phyloP scores from a whole-genome alignment of 2,113 vertebrate genomes.

The Eubucco bourcierii region DNA sequence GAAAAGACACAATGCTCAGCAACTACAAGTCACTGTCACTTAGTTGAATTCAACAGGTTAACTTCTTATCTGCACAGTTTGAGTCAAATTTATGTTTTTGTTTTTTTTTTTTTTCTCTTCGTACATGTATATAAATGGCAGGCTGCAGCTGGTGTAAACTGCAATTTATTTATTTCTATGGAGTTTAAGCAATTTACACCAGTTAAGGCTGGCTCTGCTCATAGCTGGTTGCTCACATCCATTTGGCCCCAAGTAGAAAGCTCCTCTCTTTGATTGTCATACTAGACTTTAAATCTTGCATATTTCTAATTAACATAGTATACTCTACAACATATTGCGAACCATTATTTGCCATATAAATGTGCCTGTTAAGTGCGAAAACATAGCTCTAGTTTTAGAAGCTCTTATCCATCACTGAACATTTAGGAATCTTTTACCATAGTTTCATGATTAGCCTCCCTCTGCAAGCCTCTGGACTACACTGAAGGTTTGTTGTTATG shows the following conservation, averaged over 20 bases:
- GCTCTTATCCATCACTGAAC: not conserved
- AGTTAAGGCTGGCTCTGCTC: not conserved
- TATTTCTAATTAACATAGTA: not conserved
- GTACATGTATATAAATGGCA: not conserved
- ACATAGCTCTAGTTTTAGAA: not conserved
- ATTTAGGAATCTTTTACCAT: rapidly evolving
- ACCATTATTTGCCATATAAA: not conserved
- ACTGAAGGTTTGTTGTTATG: not conserved
- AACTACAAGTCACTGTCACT: not conserved
- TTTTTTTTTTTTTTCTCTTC: not conserved
- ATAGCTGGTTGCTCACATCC: not conserved
- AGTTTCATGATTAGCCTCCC: not conserved
- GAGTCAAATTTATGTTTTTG: not conserved
- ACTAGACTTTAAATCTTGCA: not conserved
- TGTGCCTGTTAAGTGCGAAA: not conserved
- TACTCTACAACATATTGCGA: not conserved
- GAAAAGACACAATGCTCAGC: not conserved
- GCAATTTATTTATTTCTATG: not conserved
- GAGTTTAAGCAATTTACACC: not conserved
- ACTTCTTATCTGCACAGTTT: not conserved
- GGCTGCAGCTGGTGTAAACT: not conserved
- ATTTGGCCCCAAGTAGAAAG: not conserved
- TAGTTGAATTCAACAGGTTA: not conserved
- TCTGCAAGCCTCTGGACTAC: not conserved
- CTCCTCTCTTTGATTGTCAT: not conserved